These are phyloP conservation scores for Alsophila aescularia DNA, from an alignment of 2,888 invertebrate species.

Conservation along the genomic window DNA sequence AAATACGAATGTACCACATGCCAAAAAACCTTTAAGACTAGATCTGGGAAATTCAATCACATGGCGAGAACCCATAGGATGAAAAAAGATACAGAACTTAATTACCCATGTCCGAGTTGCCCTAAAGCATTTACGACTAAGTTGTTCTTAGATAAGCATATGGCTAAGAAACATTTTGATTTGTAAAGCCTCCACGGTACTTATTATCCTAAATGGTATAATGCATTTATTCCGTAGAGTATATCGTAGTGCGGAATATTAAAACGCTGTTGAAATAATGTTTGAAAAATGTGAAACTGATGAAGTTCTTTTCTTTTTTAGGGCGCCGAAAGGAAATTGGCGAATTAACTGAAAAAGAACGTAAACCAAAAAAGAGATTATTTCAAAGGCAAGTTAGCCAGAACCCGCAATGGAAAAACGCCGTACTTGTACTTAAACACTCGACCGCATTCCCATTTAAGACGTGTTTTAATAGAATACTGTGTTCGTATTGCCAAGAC, in stretches of 20 bases:
- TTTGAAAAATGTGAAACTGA: slow-evolving; percentile 62
- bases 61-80: slow-evolving; percentile 74
- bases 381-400: slow-evolving; percentile 79
- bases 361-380: slow-evolving; percentile 77
- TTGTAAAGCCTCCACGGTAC: slow-evolving; percentile 38
- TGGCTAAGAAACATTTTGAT: slow-evolving; percentile 82
- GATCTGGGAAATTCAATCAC: slow-evolving; percentile 78
- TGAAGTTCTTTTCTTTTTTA: slow-evolving; percentile 79
- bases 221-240: slow-evolving; percentile 11
- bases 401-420: slow-evolving; percentile 78
- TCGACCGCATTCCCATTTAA: slow-evolving; percentile 78
- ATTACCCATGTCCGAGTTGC: slow-evolving; percentile 78
- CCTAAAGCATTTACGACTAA: slow-evolving; percentile 82
- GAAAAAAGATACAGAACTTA: slow-evolving; percentile 74
- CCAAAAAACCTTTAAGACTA: slow-evolving; percentile 73
- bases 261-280: slow-evolving; percentile 15
- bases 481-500: slow-evolving; percentile 77
- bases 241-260: slow-evolving; percentile 18
- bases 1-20: slow-evolving; percentile 74
- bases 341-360: slow-evolving; percentile 66
- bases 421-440: slow-evolving; percentile 71
- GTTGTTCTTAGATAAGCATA: slow-evolving; percentile 81
- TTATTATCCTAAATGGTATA: slow-evolving; percentile 8
- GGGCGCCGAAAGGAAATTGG: slow-evolving; percentile 72
- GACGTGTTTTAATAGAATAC: slow-evolving; percentile 76